These are phyloP conservation scores for Sycobia sp. DNA, from an alignment of 1,140 invertebrate species.

Conservation along the genomic window DNA sequence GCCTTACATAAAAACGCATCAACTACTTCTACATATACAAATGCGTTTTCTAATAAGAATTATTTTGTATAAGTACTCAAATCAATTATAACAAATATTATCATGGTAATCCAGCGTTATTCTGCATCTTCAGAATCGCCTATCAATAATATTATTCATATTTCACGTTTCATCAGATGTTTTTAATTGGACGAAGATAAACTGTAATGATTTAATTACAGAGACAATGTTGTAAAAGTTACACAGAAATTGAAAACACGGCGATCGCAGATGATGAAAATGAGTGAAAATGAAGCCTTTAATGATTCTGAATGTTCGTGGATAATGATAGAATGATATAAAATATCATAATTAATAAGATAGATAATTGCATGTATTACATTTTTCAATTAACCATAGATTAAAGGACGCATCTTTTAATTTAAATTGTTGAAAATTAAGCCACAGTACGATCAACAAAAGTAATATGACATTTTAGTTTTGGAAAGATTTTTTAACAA, in stretches of 20 bases:
- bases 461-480: slow-evolving; percentile 59
- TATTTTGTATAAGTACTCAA: slow-evolving; percentile 12
- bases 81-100: slow-evolving; percentile 13
- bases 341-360: slow-evolving; percentile 21
- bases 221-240: no score
- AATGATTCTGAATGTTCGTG: slow-evolving; percentile 44
- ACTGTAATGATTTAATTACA: no score
- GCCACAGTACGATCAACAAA: slow-evolving; percentile 51
- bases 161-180: slow-evolving; percentile 1
- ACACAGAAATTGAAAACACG: no score
- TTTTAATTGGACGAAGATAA: no score
- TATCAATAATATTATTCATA: no score
- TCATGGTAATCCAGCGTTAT: slow-evolving; percentile 31
- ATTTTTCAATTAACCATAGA: slow-evolving; percentile 28
- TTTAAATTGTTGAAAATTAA: slow-evolving; percentile 25
- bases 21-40: background rate
- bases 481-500: slow-evolving; percentile 8
- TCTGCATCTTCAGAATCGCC: slow-evolving; percentile 49
- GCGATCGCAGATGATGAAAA: no score
- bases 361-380: slow-evolving; percentile 9
- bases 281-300: no score
- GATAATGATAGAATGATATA: slow-evolving; percentile 44
- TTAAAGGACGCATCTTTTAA: slow-evolving; percentile 10
- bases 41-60: background rate
- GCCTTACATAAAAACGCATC: background rate